Percentiles rank a stretch among this genome's conserved stretches.
Conservation (phyloP, 2,888 invertebrate genomes). For the Lepidocyrtoides sp. region DNA sequence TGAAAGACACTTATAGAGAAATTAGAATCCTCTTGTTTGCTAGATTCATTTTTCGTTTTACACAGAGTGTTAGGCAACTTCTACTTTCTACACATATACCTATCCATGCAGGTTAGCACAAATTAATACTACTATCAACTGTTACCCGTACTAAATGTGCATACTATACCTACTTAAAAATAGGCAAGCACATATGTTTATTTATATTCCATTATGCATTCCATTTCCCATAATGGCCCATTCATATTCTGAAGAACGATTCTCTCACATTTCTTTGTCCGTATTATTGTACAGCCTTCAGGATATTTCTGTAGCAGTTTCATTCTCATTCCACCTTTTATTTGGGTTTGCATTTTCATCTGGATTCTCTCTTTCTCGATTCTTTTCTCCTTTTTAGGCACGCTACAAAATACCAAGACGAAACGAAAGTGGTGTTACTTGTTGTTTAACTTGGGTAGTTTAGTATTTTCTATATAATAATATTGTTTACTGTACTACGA, state of each 20-base stretch:
- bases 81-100: too few species aligned
- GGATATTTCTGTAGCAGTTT: constrained; percentile 35
- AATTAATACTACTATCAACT: not conserved
- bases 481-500: not conserved
- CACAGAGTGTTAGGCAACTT: too few species aligned
- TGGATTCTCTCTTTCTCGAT: not conserved
- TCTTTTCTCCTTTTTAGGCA: not conserved
- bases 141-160: too few species aligned
- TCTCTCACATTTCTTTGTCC: not conserved
- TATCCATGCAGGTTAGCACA: not conserved
- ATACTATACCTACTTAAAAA: too few species aligned
- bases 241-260: not conserved
- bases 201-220: too few species aligned
- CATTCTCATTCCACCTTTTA: constrained; percentile 35
- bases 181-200: too few species aligned
- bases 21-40: too few species aligned
- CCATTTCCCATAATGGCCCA: too few species aligned
- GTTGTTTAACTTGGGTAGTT: not conserved
- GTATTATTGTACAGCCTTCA: not conserved
- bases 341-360: constrained; percentile 18
- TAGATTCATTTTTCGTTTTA: too few species aligned
- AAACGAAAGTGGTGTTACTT: not conserved
- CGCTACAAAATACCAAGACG: not conserved
- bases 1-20: too few species aligned
- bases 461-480: too few species aligned